Base-by-base conservation (phyloP, 2,797 vertebrate genomes). In the Xiphorhynchus erythropygius region DNA sequence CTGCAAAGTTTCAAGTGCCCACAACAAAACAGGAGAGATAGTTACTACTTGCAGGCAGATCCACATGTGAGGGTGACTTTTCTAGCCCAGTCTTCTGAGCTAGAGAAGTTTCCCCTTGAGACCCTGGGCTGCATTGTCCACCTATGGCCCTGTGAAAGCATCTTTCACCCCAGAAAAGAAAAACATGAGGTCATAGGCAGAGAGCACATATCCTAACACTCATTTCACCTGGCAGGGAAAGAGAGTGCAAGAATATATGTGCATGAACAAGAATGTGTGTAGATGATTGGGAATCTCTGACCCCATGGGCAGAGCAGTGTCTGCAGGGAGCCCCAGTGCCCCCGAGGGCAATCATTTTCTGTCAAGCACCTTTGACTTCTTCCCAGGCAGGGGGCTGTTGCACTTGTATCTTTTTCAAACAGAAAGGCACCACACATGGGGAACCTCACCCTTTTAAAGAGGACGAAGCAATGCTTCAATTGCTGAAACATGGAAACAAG, bases 111-210 rank as follows among this genome's bases (percentile, higher is more conserved):
- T 42, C 15, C 27, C 30, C 13, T 24, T 64, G 57, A 79, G 17
- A 11, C 2, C 3, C 18, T 67, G 47, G 52, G 60, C 21, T 73
- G 18, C n/a, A 9, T 1, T 35, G 49, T 37, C 24, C n/a, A 33
- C 18, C 49, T 47, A 27, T 6, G 60, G 21, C 28, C 27, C 46
- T 42, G 2, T 23, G 32, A 81, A 86, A 77, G 17, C 27, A 21
- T 41, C 33, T 76, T 50, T 35, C 84, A 42, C 17, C 32, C 30
- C 1, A 1, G 53, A 55, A 47, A 81, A 68, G 25, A 27, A 9
- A 60, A 78, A 46, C 0, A 0, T 0, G 1, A 64, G 32, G 27
- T 33, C 28, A 8, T 0, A 71, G 30, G 30, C 39, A 57, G 28
- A 70, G 27, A 44, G 11, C 18, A 64, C 18, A 2, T 37, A 28